phyloP scores from a whole-genome alignment of 1,140 invertebrate species.

The Trichonephila inaurata region DNA sequence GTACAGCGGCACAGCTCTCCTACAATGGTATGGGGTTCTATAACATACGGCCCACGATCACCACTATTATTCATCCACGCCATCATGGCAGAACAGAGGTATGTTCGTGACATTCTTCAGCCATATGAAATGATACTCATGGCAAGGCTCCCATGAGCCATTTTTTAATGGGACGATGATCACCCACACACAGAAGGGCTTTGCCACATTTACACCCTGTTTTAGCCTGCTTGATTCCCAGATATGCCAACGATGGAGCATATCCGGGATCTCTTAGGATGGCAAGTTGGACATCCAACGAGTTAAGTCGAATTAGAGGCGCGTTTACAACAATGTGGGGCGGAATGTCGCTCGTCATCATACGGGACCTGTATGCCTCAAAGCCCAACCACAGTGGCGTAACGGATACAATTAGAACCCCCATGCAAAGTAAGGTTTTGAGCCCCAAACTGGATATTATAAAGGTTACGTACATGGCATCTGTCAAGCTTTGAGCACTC shows the following conservation, averaged over 20 bases:
- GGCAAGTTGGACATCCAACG: background rate
- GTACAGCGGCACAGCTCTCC: too few species aligned
- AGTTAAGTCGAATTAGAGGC: background rate
- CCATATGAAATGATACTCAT: background rate
- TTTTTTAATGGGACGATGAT: too few species aligned
- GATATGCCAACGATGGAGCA: background rate
- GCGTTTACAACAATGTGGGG: background rate
- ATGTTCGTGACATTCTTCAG: too few species aligned
- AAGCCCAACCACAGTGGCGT: background rate
- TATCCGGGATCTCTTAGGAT: background rate
- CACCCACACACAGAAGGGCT: background rate
- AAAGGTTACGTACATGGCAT: too few species aligned
- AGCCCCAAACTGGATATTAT: too few species aligned
- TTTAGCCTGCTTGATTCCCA: background rate
- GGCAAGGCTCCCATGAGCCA: background rate
- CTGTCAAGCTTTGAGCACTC: too few species aligned
- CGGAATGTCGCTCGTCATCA: background rate
- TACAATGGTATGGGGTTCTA: background rate
- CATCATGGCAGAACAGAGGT: background rate
- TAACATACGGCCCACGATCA: background rate
- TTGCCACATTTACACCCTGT: background rate
- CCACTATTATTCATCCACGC: background rate
- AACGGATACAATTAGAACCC: too few species aligned
- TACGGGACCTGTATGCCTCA: background rate
- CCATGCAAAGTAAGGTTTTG: too few species aligned